A percentile compares a stretch with the other conserved stretches of the same genome.
phyloP scores from a whole-genome alignment of 2,797 vertebrate genomes.

The Cyclopterus lumpus region DNA sequence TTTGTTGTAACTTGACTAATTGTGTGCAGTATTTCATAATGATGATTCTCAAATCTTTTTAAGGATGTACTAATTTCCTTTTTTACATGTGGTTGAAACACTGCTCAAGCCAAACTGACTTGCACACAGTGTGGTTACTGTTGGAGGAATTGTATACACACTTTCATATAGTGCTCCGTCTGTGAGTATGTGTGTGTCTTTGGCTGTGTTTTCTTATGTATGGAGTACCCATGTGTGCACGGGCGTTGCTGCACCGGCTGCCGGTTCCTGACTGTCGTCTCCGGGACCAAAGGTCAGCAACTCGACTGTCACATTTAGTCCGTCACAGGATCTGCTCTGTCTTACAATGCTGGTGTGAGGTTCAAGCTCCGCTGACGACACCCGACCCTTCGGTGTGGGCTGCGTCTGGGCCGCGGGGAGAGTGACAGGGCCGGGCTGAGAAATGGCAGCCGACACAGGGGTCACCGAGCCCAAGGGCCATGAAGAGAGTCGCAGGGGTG shows the following conservation, averaged over 20 bases:
- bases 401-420: slow-evolving; percentile 39
- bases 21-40: not conserved
- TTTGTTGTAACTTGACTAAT: not conserved
- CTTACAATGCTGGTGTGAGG: slow-evolving; percentile 67
- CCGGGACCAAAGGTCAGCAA: slow-evolving; percentile 72
- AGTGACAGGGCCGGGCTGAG: slow-evolving; percentile 66
- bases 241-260: slow-evolving; percentile 24
- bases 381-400: slow-evolving; percentile 51
- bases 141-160: not conserved
- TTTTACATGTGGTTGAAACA: not conserved
- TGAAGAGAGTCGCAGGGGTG: slow-evolving; percentile 66
- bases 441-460: slow-evolving; percentile 66
- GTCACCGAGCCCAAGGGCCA: slow-evolving; percentile 74
- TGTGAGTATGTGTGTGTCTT: slow-evolving; percentile 11
- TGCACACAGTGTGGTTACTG: not conserved
- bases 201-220: slow-evolving; percentile 21
- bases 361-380: slow-evolving; percentile 73
- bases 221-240: slow-evolving; percentile 41
- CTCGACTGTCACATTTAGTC: slow-evolving; percentile 76
- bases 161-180: not conserved
- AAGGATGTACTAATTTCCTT: slow-evolving; percentile 3
- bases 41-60: slow-evolving; percentile 23
- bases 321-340: slow-evolving; percentile 71
- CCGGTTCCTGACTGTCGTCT: slow-evolving; percentile 47
- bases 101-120: slow-evolving; percentile 8